These are phyloP conservation scores for Acleris literana DNA, from an alignment of 2,888 invertebrate genomes.

Conservation along the genomic window DNA sequence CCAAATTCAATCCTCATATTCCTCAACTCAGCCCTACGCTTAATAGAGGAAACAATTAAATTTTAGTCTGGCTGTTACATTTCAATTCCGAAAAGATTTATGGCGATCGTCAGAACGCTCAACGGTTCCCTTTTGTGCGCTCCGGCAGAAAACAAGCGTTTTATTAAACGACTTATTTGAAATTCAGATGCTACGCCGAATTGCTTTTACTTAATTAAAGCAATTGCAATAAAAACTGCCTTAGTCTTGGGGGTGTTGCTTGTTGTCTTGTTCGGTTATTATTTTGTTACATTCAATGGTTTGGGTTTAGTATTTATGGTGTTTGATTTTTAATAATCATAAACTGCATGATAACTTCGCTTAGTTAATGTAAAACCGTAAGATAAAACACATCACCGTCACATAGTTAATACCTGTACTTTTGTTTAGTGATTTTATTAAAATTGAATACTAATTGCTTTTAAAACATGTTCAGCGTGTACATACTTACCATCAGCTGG, in stretches of 20 bases:
- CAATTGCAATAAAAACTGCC: conserved; percentile 27
- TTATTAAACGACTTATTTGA: conserved; percentile 39
- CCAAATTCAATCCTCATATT: conserved; percentile 1
- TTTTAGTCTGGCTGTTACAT: conserved; percentile 36
- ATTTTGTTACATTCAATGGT: background rate
- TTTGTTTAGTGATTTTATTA: too few relatives aligned
- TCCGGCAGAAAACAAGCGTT: conserved; percentile 37
- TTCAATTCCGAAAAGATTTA: conserved; percentile 38
- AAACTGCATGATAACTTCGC: too few relatives aligned
- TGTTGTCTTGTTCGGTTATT: conserved; percentile 2
- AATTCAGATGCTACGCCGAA: conserved; percentile 37
- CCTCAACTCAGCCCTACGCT: conserved; percentile 6
- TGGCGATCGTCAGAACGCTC: conserved; percentile 32
- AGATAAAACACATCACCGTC: too few relatives aligned
- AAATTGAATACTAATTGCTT: too few relatives aligned
- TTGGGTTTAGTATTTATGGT: background rate
- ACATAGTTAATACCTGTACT: too few relatives aligned
- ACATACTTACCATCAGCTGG: too few relatives aligned
- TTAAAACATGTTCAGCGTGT: too few relatives aligned
- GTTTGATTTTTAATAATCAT: too few relatives aligned
- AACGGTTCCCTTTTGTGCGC: conserved; percentile 36
- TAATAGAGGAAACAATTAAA: conserved; percentile 34
- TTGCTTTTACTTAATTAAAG: conserved; percentile 37
- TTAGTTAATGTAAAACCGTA: too few relatives aligned
- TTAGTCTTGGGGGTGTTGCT: conserved; percentile 2